A percentile compares a stretch with the other conserved stretches of the same genome.
phyloP scores from a whole-genome alignment of 1,140 invertebrate genomes.

The Drosophila tropicalis region DNA sequence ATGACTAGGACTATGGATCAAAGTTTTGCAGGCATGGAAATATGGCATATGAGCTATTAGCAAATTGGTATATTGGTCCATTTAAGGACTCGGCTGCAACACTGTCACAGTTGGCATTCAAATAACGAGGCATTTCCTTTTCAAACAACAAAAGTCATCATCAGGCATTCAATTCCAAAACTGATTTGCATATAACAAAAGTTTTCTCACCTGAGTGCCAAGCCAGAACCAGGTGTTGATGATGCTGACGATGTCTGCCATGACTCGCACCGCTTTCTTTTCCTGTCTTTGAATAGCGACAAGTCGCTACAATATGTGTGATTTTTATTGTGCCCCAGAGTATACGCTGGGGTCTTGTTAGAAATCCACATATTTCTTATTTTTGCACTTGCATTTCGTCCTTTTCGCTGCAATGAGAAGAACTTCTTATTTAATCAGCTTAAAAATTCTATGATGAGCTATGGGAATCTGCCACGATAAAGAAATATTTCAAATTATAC shows the following conservation, averaged over 20 bases:
- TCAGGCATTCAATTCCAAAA: slow-evolving; percentile 35
- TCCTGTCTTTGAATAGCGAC: slow-evolving; percentile 14
- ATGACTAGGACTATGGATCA: background rate
- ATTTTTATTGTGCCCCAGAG: slow-evolving; percentile 60
- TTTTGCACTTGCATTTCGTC: background rate
- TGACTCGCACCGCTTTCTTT: slow-evolving; percentile 16
- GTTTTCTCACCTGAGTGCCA: slow-evolving; percentile 41
- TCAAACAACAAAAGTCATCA: slow-evolving; percentile 41
- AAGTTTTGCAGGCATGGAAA: slow-evolving; percentile 56
- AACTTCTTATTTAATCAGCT: slow-evolving; percentile 20
- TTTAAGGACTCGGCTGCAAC: slow-evolving; percentile 32
- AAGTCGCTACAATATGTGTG: slow-evolving; percentile 47
- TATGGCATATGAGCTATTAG: slow-evolving; percentile 67
- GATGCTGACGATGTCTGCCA: slow-evolving; percentile 6
- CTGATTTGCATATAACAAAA: slow-evolving; percentile 69
- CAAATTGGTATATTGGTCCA: slow-evolving; percentile 64
- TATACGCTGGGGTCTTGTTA: slow-evolving; percentile 65
- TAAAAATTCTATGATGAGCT: slow-evolving; percentile 1
- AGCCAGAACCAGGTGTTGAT: slow-evolving; percentile 1
- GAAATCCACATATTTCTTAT: slow-evolving; percentile 22
- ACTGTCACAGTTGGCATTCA: slow-evolving; percentile 31
- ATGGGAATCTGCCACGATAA: background rate
- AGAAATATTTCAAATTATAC: background rate
- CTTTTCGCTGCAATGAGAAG: slow-evolving; percentile 17
- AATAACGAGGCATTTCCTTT: slow-evolving; percentile 34